Percentiles rank a stretch among this genome's conserved stretches.
Evolutionary conservation across 2,797 vertebrate species (phyloP).

Genomic region (Limnodromus scolopaceus): DNA sequence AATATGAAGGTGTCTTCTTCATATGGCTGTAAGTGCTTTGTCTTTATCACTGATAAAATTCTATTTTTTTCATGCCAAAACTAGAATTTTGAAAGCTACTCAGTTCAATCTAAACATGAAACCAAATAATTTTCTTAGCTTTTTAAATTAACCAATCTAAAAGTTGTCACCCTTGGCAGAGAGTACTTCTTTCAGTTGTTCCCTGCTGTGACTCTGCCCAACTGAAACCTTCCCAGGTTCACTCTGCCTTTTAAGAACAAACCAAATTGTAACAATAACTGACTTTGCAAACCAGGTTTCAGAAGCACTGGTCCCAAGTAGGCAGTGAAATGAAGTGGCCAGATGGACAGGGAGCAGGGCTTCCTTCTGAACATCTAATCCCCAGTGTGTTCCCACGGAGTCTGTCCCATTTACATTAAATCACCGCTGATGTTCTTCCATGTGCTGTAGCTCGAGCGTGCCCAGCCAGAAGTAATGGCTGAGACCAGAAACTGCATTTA

Average conservation of each 20-base stretch:
- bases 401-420: conserved; percentile 26
- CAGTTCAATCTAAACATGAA: not conserved
- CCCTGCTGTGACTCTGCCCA: not conserved
- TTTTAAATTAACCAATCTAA: not conserved
- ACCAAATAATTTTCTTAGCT: not conserved
- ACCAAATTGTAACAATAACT: not conserved
- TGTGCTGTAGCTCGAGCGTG: not conserved
- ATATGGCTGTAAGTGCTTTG: not conserved
- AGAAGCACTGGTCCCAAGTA: not conserved
- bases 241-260: not conserved
- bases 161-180: not conserved
- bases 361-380: conserved; percentile 16
- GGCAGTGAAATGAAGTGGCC: conserved; percentile 24
- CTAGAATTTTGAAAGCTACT: not conserved
- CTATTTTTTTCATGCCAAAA: not conserved
- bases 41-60: not conserved
- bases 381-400: conserved; percentile 15
- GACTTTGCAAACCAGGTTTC: not conserved
- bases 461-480: not conserved
- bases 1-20: not conserved
- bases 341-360: not conserved
- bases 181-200: not conserved
- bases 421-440: conserved; percentile 13
- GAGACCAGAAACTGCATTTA: not conserved
- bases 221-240: not conserved